Base-by-base conservation (phyloP, 2,113 vertebrate genomes). In the Sylvilagus bachmani region DNA sequence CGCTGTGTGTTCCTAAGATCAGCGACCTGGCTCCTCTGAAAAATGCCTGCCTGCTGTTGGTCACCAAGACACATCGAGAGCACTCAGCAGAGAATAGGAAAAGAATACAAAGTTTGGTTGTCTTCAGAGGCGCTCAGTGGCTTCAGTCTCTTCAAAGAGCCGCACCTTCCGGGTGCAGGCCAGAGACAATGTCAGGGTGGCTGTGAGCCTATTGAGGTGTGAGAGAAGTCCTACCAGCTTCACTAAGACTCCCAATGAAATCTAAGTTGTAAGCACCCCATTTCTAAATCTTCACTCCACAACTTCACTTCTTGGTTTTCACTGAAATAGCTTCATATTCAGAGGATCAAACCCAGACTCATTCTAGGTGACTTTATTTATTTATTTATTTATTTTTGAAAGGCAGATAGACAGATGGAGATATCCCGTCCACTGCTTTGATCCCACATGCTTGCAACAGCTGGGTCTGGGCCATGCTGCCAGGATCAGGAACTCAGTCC, bases 311-410 rank as follows among this genome's bases (percentile, higher is more conserved):
- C 24, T 74, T 83, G 6, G 70, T 94, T 83, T 84, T 44, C 61
- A 66, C n/a, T 95, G 53, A 49, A 74, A 58, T 78, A 91, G 49
- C 55, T 92, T 69, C 44, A 64, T 85, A 49, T 44, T 81, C 82
- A 94, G 77, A 95, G 7, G 36, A 79, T 81, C 80, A 27, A 4
- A 77, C 81, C 44, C n/a, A 77, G 38, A n/a, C 5, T 33, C 31
- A 69, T 74, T 90, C 73, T 92, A n/a, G 84, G 11, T 90, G n/a
- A 38, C 74, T 94, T 84, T n/a, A n/a, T n/a, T n/a, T n/a, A n/a
- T n/a, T n/a, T n/a, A n/a, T n/a, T 78, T 67, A 17, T 55, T 58
- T 58, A 17, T 58, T 58, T 58, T 58, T 58, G 12, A 58, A 58
- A 58, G 55, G 17, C 12, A 58, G 55, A 58, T 14, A 58, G 44